These are phyloP conservation scores for Campylomormyrus numenius DNA, from an alignment of 2,113 vertebrate species.

Conservation along the genomic window DNA sequence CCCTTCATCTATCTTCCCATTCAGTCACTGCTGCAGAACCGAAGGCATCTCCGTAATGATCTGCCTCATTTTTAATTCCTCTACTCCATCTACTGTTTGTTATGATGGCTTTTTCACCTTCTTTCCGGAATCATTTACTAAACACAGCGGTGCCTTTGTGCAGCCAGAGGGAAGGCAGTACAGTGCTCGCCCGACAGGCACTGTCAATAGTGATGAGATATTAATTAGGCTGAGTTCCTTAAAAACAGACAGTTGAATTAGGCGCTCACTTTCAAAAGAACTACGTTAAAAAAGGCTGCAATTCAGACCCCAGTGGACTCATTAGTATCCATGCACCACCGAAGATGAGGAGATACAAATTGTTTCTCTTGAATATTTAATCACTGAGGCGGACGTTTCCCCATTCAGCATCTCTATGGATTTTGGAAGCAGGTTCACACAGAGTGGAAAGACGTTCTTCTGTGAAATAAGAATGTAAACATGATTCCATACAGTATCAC, in stretches of 20 bases:
- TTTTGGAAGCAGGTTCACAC: slow-evolving; percentile 6
- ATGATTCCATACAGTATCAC: background rate
- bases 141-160: background rate
- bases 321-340: background rate
- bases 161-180: background rate
- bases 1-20: background rate
- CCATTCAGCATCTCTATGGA: background rate
- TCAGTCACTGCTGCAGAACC: background rate
- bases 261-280: background rate
- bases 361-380: slow-evolving; percentile 13
- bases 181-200: background rate
- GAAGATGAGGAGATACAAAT: background rate
- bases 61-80: background rate
- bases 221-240: background rate
- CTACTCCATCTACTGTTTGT: background rate
- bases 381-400: background rate
- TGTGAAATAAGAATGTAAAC: background rate
- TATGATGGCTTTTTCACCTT: background rate
- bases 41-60: background rate
- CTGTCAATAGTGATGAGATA: background rate
- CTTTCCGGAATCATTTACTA: background rate
- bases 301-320: slow-evolving; percentile 11
- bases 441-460: background rate
- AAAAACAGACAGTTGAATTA: background rate
- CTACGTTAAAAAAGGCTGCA: background rate